These are phyloP conservation scores for Phylloscopus whistleri DNA, from an alignment of 2,113 vertebrate species.

Conservation along the genomic window DNA sequence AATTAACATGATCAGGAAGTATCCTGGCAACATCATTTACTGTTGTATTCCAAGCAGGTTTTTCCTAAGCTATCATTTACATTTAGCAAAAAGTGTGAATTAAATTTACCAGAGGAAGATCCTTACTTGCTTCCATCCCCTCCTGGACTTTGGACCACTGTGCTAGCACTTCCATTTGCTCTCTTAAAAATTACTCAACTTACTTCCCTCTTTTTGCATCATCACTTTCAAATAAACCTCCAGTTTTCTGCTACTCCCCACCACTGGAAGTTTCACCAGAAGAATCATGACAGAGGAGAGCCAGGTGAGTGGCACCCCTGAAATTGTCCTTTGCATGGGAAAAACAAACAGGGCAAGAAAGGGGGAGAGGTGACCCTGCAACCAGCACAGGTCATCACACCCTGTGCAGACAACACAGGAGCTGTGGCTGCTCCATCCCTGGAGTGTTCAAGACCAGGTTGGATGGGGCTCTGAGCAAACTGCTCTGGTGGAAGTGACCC, in stretches of 20 bases:
- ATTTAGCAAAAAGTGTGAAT: constrained; percentile 23
- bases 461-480: neutral
- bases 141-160: neutral
- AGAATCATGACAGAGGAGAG: neutral
- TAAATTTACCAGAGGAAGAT: neutral
- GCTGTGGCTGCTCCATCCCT: neutral
- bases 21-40: constrained; percentile 75
- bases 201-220: neutral
- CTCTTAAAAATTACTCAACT: neutral
- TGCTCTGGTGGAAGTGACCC: neutral
- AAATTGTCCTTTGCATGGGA: neutral
- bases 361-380: neutral
- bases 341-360: neutral
- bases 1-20: constrained; percentile 74
- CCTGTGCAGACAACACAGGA: neutral
- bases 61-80: constrained; percentile 57
- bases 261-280: neutral
- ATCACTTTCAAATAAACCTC: neutral
- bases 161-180: neutral
- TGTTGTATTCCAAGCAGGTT: constrained; percentile 42
- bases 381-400: neutral
- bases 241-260: neutral
- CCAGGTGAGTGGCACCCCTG: neutral
- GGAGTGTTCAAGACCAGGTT: neutral
- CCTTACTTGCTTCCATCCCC: neutral